Base-by-base conservation (phyloP, 2,113 vertebrate genomes). In the Zeus faber region DNA sequence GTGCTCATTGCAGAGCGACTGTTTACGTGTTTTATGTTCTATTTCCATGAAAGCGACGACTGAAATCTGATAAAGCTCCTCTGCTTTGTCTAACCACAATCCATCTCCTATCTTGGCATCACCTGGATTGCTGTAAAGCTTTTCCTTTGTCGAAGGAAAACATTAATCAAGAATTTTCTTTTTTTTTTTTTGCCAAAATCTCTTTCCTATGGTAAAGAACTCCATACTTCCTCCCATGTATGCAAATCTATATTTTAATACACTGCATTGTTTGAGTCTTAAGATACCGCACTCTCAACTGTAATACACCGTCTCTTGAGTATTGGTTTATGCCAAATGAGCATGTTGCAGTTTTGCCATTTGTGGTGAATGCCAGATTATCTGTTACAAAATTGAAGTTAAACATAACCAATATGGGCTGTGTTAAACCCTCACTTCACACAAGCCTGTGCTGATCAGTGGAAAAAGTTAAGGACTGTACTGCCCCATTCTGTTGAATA, bases 231-330 rank as follows among this genome's bases (percentile, higher is more conserved):
- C 58, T 61, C 65, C 53, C 73, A 77, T 74, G 55, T 80, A 79
- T 84, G 79, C 83, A 85, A 77, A 87, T 84, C 75, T 85, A 82
- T 87, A 84, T 84, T 86, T 89, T 86, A 80, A 80, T 81, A 82
- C 23, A 62, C 77, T 72, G 69, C 41, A 67, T 76, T 76, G 56
- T 76, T 53, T 80, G 72, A 80, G 71, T 77, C 72, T 74, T 80
- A 41, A 35, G 51, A 58, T 70, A 58, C 61, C 70, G 55, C 68
- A 77, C 62, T 69, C 61, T 11, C 48, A 40, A 54, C 29, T 63
- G 73, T 76, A 70, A 70, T 46, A 74, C 62, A 62, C 58, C 46
- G 53, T 72, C 58, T 59, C 61, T 27, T 46, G 63, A 70, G 58
- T 70, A 63, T 49, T 63, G 49, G 75, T 70, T 56, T 21, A 61